Evolutionary conservation across 2,888 invertebrate species (phyloP), one percentile per base, ranked within the genome.

Genomic region (Acronicta psi): DNA sequence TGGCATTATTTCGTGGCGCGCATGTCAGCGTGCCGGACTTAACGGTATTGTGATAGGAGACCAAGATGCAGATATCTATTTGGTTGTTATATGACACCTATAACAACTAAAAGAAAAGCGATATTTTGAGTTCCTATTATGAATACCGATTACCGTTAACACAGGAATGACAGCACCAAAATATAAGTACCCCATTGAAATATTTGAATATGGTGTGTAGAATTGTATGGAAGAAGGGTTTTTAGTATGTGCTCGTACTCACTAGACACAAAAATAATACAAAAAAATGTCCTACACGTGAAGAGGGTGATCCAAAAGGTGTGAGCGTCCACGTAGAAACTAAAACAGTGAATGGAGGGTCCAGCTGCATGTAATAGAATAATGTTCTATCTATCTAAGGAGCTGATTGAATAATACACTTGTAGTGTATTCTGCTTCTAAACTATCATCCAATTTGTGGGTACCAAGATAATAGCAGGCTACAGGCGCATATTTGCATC

Each of bases 361-460:
- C 17, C 11, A 3, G 29, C 29, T 29, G 3, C 29, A 2, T 25
- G 29, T n/a, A 42, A 38, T 36, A 13, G 20, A 9, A 40, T 63
- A 57, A 57, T 25, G 46, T 31, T 43, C 17, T 20, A 38, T 13
- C 58, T 47, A 44, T 49, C 40, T 9, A 25, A 50, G 34, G 13
- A 45, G 41, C 31, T 37, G 49, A 58, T 64, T 64, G 64, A 49
- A 53, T 58, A 58, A 58, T 44, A 47, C 34, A 51, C 40, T 18
- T 31, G 17, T 16, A 20, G n/a, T 52, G 40, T 46, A 46, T 40
- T 31, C 14, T 52, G 51, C 38, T 36, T 18, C 2, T 18, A 16
- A 18, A 46, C 29, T n/a, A 29, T 51, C 47, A 57, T 64, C 13
- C 44, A 1, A 41, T 11, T 52, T 52, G 16, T 29, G 17, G 44